These are phyloP conservation scores for Lottia scabra DNA, from an alignment of 2,888 invertebrate genomes.

Conservation along the genomic window DNA sequence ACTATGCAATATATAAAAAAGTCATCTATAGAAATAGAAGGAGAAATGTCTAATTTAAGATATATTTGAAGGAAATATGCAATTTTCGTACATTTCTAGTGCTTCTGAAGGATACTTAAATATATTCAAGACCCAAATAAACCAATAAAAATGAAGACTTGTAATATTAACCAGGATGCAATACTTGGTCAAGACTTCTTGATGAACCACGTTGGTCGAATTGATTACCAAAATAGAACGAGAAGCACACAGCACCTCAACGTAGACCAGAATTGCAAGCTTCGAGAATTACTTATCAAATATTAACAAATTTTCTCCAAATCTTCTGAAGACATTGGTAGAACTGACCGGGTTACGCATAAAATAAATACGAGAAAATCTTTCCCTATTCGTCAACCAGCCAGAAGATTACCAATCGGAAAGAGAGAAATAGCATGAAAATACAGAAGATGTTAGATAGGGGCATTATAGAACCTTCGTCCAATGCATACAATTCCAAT, in stretches of 20 bases:
- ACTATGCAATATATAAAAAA: no score
- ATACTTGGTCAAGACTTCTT: conserved; percentile 27
- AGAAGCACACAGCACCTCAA: no score
- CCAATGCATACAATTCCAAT: conserved; percentile 31
- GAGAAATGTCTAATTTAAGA: no score
- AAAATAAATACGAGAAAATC: conserved; percentile 24
- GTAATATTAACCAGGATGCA: conserved; percentile 11
- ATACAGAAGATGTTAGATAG: conserved; percentile 25
- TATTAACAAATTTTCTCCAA: conserved; percentile 26
- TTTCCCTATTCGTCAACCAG: conserved; percentile 20
- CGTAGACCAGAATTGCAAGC: no score
- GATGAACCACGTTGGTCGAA: conserved; percentile 7
- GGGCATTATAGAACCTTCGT: conserved; percentile 30
- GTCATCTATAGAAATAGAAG: no score
- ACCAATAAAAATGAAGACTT: no score
- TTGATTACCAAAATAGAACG: not conserved
- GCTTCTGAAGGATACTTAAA: no score
- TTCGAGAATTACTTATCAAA: not conserved
- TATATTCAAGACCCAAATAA: no score
- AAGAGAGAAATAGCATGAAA: conserved; percentile 24
- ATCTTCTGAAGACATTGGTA: no score
- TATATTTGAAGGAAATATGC: no score
- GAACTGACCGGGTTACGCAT: no score
- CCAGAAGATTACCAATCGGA: conserved; percentile 21
- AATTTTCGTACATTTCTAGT: no score